Evolutionary conservation across 2,113 vertebrate species (phyloP).

Genomic region (Eptesicus fuscus): DNA sequence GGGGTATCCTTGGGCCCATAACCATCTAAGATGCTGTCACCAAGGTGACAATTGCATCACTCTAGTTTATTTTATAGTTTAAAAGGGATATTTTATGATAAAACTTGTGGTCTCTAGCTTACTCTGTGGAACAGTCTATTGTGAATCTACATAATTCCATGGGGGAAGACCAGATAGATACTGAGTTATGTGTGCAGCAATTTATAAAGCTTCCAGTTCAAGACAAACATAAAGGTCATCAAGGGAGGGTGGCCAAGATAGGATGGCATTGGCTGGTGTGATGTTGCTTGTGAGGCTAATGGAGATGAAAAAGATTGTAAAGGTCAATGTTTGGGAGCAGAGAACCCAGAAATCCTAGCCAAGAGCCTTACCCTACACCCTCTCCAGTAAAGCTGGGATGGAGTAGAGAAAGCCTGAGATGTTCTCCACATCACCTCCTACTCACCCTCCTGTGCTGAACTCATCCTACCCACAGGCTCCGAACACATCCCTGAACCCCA

Average conservation of each 20-base stretch:
- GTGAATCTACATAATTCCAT: neutral
- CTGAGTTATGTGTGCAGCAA: neutral
- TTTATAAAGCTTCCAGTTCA: neutral
- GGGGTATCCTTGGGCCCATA: neutral
- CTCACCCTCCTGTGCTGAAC: neutral
- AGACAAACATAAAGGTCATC: neutral
- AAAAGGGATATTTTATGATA: neutral
- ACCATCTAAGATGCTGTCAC: neutral
- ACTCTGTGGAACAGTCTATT: neutral
- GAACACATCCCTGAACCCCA: neutral
- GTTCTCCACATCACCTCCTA: rapidly evolving
- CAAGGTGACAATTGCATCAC: neutral
- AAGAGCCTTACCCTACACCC: too few relatives aligned
- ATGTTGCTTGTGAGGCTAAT: neutral
- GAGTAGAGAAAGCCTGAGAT: neutral
- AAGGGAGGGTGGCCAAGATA: rapidly evolving
- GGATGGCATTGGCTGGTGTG: too few relatives aligned
- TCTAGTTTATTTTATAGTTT: neutral
- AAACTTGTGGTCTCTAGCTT: neutral
- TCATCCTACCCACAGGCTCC: neutral
- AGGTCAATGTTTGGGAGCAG: neutral
- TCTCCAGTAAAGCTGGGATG: neutral
- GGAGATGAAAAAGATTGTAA: neutral
- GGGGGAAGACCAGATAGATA: rapidly evolving
- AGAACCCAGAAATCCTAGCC: neutral